Base-by-base conservation (phyloP, 2,888 invertebrate genomes). In the Nycteola revayana region DNA sequence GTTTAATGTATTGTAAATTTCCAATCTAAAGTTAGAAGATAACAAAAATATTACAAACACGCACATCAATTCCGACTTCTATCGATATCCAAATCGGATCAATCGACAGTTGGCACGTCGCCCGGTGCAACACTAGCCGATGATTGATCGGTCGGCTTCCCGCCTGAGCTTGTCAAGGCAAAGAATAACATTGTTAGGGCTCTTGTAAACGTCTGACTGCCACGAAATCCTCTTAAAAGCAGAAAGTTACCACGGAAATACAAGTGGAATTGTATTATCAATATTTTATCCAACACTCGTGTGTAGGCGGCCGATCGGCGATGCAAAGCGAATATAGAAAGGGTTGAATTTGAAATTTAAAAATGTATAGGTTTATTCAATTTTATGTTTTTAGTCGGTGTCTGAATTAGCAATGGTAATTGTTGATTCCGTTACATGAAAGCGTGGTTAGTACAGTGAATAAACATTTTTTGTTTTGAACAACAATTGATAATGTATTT, bases 131-230 rank as follows among this genome's bases (percentile, higher is more conserved):
- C 80, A 69, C 79, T 83, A 60, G 42, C 53, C 46, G 60, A 81
- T 86, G 86, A 86, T 85, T 84, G 84, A 87, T 87, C 75, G 73
- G 53, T 55, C 65, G 64, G 69, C 66, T 75, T 66, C 66, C 73
- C 73, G 64, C 50, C 60, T 64, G 66, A 66, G 76, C 79, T 79
- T 82, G 83, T 82, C 82, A 82, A 72, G 74, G 52, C 75, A 72
- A 77, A 83, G 81, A 87, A 88, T 84, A 86, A 86, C 84, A 84
- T 79, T 87, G 84, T 81, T 78, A 78, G 69, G 64, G 70, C 74
- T 66, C 78, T 79, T 81, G 83, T 86, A 82, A 81, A 78, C 75
- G 77, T 77, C 75, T 79, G 72, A 70, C 64, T 71, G 73, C 65
- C 54, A 70, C 72, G 48, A 77, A 84, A 84, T 82, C 78, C 76